These are phyloP conservation scores for Poeciliopsis occidentalis DNA, from an alignment of 2,113 vertebrate species.

Conservation along the genomic window DNA sequence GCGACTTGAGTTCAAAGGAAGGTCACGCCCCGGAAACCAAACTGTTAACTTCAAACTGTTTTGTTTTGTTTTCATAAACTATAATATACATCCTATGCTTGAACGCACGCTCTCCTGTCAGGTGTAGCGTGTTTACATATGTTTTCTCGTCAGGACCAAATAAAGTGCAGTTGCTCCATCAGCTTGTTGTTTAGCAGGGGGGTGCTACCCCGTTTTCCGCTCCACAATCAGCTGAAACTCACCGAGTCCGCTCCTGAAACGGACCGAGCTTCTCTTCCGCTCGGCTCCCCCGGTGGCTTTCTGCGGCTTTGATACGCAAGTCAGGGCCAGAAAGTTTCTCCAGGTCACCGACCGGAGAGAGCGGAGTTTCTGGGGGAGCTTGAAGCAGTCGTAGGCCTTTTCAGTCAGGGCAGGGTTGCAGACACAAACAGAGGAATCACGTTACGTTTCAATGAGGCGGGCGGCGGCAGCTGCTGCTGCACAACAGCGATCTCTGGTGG, in stretches of 20 bases:
- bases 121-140: not conserved
- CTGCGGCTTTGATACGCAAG: accelerated
- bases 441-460: slow-evolving; percentile 39
- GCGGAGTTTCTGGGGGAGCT: not conserved
- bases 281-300: accelerated
- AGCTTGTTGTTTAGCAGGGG: slow-evolving; percentile 28
- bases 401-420: slow-evolving; percentile 43
- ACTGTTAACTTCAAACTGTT: slow-evolving; percentile 15
- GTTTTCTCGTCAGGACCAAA: not conserved
- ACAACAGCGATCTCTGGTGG: slow-evolving; percentile 54
- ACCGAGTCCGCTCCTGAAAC: slow-evolving; percentile 36
- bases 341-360: not conserved
- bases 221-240: slow-evolving; percentile 40
- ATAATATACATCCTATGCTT: not conserved
- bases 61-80: slow-evolving; percentile 5
- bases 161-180: slow-evolving; percentile 9
- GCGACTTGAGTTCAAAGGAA: slow-evolving; percentile 46
- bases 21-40: slow-evolving; percentile 76
- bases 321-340: not conserved
- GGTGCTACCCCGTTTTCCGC: slow-evolving; percentile 43
- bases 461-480: not conserved
- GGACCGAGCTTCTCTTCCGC: not conserved
- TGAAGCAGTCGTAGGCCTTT: slow-evolving; percentile 41
- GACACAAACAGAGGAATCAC: slow-evolving; percentile 57
- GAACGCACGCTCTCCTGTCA: not conserved